Conservation (phyloP, 2,888 invertebrate species). For the Rhopalosiphum nymphaeae region DNA sequence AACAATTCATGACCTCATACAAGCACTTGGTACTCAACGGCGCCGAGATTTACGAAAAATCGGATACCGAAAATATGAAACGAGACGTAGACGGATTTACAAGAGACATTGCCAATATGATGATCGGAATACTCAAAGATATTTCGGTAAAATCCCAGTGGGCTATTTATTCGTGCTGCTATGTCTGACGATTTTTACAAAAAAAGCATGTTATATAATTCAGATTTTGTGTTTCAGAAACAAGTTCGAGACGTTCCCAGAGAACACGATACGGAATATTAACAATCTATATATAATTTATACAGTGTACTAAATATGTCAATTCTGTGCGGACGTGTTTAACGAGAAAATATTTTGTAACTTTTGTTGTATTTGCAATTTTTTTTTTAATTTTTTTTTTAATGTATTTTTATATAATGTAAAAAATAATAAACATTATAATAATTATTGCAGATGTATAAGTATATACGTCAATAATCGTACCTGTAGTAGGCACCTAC, state of each 20-base stretch:
- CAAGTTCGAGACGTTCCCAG: neutral
- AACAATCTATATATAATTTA: neutral
- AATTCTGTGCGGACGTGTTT: neutral
- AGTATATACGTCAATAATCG: neutral
- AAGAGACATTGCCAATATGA: neutral
- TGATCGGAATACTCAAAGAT: neutral
- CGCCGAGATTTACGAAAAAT: neutral
- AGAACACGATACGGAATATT: neutral
- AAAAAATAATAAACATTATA: neutral
- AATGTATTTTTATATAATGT: neutral
- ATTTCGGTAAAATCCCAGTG: conserved; percentile 17
- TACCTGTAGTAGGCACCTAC: neutral
- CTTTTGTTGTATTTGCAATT: neutral
- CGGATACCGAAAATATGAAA: neutral
- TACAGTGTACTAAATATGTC: neutral
- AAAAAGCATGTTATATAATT: neutral
- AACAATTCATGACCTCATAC: conserved; percentile 7
- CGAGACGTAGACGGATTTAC: conserved; percentile 31
- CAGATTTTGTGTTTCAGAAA: conserved; percentile 10
- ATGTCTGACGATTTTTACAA: neutral
- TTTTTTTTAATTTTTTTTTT: neutral
- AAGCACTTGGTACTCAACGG: conserved; percentile 38
- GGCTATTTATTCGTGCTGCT: no score
- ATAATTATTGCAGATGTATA: neutral
- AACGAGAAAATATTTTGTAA: neutral